Conservation (phyloP, 2,888 invertebrate genomes). For the Vanessa cardui region DNA sequence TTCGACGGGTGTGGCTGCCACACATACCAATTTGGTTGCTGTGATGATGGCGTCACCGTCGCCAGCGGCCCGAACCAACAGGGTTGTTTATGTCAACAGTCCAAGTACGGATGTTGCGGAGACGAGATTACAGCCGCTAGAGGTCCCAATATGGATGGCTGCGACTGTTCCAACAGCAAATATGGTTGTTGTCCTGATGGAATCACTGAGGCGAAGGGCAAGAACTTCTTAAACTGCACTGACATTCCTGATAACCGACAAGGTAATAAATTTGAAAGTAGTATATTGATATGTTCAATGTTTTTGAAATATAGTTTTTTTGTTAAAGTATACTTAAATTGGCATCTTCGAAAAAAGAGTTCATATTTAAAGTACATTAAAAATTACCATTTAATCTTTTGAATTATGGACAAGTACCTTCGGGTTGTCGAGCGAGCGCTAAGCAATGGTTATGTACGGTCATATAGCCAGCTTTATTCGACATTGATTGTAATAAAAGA, state of each 20-base stretch:
- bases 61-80: slow-evolving; percentile 85
- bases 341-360: too few species aligned
- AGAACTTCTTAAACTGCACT: slow-evolving; percentile 92
- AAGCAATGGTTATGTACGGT: too few species aligned
- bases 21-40: slow-evolving; percentile 95
- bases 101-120: slow-evolving; percentile 91
- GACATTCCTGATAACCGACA: slow-evolving; percentile 87
- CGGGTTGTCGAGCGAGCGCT: too few species aligned
- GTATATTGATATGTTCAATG: too few species aligned
- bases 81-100: slow-evolving; percentile 90
- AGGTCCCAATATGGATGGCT: slow-evolving; percentile 90
- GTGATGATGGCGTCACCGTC: slow-evolving; percentile 90
- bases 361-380: too few species aligned
- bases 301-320: too few species aligned
- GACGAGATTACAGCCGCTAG: slow-evolving; percentile 91
- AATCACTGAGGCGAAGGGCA: slow-evolving; percentile 88
- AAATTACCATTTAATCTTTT: too few species aligned
- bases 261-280: slow-evolving; percentile 61
- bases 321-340: too few species aligned
- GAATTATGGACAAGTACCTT: too few species aligned
- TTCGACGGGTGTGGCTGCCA: slow-evolving; percentile 92
- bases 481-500: too few species aligned
- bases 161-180: slow-evolving; percentile 90
- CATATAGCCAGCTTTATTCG: too few species aligned
- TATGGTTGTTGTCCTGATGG: slow-evolving; percentile 95